Percentiles rank a stretch among this genome's conserved stretches.
These are phyloP conservation scores for Anaspis maculata DNA, from an alignment of 2,888 invertebrate species.

Conservation along the genomic window DNA sequence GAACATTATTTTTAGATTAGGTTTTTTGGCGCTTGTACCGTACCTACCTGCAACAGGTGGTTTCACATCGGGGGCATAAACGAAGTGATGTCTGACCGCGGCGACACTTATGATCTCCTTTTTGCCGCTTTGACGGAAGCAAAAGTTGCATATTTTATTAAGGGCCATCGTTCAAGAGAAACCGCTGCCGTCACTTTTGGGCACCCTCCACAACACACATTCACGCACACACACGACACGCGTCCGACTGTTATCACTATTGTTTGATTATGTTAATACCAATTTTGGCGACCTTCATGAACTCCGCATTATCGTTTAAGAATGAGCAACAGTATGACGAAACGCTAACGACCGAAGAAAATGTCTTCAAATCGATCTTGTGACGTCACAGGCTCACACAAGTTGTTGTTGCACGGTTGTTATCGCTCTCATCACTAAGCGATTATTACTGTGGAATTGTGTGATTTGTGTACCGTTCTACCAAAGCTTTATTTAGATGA, in stretches of 20 bases:
- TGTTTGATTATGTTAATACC: conserved; percentile 4
- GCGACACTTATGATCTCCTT: conserved; percentile 22
- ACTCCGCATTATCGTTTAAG: conserved; percentile 2
- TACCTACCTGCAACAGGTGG: conserved; percentile 45
- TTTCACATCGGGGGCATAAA: conserved; percentile 51
- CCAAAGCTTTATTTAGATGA: no score
- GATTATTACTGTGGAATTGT: no score
- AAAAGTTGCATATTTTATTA: conserved; percentile 25
- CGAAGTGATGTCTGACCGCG: conserved; percentile 46
- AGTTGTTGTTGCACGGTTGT: no score
- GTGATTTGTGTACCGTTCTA: no score
- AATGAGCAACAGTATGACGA: background rate
- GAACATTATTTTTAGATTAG: no score
- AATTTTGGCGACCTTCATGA: conserved; percentile 8
- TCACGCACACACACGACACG: conserved; percentile 5
- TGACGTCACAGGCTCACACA: no score
- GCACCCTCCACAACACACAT: no score
- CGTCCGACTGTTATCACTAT: conserved; percentile 7
- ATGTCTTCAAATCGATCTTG: no score
- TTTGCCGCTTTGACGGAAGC: conserved; percentile 16
- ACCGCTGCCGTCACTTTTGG: no score
- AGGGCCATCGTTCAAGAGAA: conserved; percentile 26
- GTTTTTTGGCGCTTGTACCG: no score
- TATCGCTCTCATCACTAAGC: no score
- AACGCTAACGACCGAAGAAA: background rate